Evolutionary conservation across 2,888 invertebrate genomes (phyloP).

Genomic region (Xestobium rufovillosum): DNA sequence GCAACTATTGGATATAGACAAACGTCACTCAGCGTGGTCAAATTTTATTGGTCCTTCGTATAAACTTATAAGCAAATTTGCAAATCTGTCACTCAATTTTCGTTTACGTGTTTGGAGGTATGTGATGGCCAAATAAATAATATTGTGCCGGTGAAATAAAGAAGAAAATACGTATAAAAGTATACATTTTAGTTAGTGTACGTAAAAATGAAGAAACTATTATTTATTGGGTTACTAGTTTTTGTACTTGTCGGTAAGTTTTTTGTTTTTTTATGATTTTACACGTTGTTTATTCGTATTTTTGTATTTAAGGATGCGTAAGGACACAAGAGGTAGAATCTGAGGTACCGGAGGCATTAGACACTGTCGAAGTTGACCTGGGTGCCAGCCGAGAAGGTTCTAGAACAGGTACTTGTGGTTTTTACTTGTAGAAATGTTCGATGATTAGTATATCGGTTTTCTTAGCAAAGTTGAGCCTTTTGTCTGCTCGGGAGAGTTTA

Average conservation of each 20-base stretch:
- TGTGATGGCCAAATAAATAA: conserved; percentile 4
- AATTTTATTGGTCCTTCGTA: conserved; percentile 29
- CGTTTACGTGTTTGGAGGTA: conserved; percentile 8
- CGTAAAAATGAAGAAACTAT: conserved; percentile 35
- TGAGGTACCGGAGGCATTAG: conserved; percentile 48
- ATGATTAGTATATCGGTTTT: conserved; percentile 39
- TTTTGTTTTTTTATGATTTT: conserved; percentile 7
- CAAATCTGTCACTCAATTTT: conserved; percentile 8
- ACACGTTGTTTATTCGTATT: conserved; percentile 7
- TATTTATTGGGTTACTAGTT: conserved; percentile 30
- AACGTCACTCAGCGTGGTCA: conserved; percentile 34
- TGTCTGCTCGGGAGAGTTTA: conserved; percentile 30
- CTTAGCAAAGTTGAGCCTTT: conserved; percentile 43
- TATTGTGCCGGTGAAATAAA: conserved; percentile 8
- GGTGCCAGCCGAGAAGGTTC: conserved; percentile 83
- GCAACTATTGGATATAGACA: conserved; percentile 22
- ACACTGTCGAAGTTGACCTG: conserved; percentile 68
- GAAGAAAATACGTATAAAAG: background rate
- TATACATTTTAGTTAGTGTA: background rate
- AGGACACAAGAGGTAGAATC: conserved; percentile 38
- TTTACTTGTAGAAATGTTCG: conserved; percentile 37
- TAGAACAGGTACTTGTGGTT: conserved; percentile 64
- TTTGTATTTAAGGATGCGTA: conserved; percentile 27
- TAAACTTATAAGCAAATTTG: conserved; percentile 14
- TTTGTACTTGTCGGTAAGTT: conserved; percentile 35